These are phyloP conservation scores for Dromas ardeola DNA, from an alignment of 2,113 vertebrate species.

Conservation along the genomic window DNA sequence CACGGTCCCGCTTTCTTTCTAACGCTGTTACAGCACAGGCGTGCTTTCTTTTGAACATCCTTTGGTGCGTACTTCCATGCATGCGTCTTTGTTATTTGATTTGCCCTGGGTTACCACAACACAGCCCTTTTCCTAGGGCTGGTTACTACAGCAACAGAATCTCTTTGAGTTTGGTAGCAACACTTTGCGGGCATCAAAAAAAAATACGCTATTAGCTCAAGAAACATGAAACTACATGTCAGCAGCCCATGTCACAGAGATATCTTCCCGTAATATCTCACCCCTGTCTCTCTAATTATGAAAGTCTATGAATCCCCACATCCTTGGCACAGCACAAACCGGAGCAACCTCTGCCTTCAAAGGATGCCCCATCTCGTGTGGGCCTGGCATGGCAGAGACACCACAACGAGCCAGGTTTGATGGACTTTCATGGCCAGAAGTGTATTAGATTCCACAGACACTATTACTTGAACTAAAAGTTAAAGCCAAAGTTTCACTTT, in stretches of 20 bases:
- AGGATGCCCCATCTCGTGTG: neutral
- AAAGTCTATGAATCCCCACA: neutral
- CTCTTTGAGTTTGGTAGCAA: conserved; percentile 14
- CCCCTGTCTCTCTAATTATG: neutral
- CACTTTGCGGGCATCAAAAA: neutral
- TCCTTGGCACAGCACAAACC: neutral
- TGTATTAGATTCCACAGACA: neutral
- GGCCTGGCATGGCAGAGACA: neutral
- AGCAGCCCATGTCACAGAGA: neutral
- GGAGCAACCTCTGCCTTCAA: neutral
- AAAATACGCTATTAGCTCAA: neutral
- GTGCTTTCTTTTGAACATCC: neutral
- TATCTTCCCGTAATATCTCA: neutral
- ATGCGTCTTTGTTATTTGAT: neutral
- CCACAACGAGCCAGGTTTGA: neutral
- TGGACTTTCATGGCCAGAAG: neutral
- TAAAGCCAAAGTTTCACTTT: neutral
- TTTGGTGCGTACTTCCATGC: neutral
- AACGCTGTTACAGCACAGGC: neutral
- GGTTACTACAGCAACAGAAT: conserved; percentile 51
- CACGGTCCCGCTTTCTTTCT: neutral
- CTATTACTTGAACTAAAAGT: neutral
- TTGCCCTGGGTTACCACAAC: neutral
- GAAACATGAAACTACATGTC: neutral
- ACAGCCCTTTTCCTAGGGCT: neutral